Base-by-base conservation (phyloP, 2,888 invertebrate species). In the Diarsia mendica region DNA sequence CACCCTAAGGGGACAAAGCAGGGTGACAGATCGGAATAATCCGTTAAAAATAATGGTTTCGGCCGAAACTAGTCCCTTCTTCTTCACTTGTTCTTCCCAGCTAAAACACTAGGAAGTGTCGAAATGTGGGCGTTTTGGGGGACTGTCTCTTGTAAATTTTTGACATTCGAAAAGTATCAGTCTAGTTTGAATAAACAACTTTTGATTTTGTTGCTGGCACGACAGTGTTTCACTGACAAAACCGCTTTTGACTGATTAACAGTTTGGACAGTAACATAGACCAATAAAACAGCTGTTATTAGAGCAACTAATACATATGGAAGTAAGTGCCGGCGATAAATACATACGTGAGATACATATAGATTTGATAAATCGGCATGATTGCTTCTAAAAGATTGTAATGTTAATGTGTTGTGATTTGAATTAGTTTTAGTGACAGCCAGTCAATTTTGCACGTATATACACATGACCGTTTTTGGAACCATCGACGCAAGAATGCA, bases 301-400 rank as follows among this genome's bases (percentile, higher is more conserved):
- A 83, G 69, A 55, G 66, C 71, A 55, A 78, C 72, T 71, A 69
- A 77, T 78, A 87, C 67, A 80, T 78, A 83, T 71, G 73, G 77
- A 77, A 63, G 58, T 10, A 74, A 46, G 60, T 46, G 55, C 60
- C 15, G 11, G 51, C 39, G 55, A 82, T 78, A 80, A 77, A 75
- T 67, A 51, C 23, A 67, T 63, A 79, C 83, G 83, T 85, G 85
- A 78, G 68, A 74, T 77, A 83, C 68, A 85, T 85, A 69, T 51
- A 51, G 39, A 85, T 76, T 74, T 72, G 65, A 77, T 61, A 58
- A 10, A 46, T 48, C 8, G 8, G 72, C 58, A 28, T 49, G 69
- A 82, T 70, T 49, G 82, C 70, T 80, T 72, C 53, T 72, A 72
- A 81, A 70, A 76, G 46, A 69, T 75, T 76, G 81, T 72, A 64